Evolutionary conservation across 2,888 invertebrate genomes (phyloP), one percentile per base, ranked within the genome.

Genomic region (Phymatocera aterrima): DNA sequence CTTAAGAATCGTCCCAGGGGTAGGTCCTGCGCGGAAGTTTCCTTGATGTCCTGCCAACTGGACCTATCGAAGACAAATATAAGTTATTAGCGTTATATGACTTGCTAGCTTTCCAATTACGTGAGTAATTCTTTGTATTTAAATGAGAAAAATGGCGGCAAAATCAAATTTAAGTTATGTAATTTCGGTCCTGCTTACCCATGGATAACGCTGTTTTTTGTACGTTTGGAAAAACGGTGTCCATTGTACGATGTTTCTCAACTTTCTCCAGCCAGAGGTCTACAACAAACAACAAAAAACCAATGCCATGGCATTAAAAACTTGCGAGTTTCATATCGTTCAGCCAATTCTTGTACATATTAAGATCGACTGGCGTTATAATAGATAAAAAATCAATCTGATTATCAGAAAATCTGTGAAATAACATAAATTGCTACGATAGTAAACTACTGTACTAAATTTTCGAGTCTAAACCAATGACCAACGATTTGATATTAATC

Each of bases 161-260:
- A 46, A 1, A 40, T n/a, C 24, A 15, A 21, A 37, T 15, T 21
- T 3, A 46, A 48, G 31, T 57, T 12, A 48, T 28, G 18, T 40
- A n/a, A 65, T 34, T 18, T 72, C 21, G 34, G 18, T n/a, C 21
- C 28, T 68, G 82, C 85, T 87, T 79, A 98, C 97, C 98, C 98
- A 98, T 77, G 98, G 98, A 91, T 98, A 98, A 85, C 97, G 93
- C 91, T 97, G 96, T 90, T 97, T 98, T 91, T 98, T 98, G 93
- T 98, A 98, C 0, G 97, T 98, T 92, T 98, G 98, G 90, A 98
- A 97, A 93, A 98, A 98, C 54, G 98, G 98, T 61, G 98, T 97
- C 97, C 98, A 98, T 89, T 97, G 97, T 34, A 98, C 97, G 81
- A 98, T 97, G 89, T 97, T 98, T 75, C 97, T 94, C 61, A 98